Evolutionary conservation across 2,888 invertebrate species (phyloP), one percentile per base, ranked within the genome.

Genomic region (Pachymerium ferrugineum): DNA sequence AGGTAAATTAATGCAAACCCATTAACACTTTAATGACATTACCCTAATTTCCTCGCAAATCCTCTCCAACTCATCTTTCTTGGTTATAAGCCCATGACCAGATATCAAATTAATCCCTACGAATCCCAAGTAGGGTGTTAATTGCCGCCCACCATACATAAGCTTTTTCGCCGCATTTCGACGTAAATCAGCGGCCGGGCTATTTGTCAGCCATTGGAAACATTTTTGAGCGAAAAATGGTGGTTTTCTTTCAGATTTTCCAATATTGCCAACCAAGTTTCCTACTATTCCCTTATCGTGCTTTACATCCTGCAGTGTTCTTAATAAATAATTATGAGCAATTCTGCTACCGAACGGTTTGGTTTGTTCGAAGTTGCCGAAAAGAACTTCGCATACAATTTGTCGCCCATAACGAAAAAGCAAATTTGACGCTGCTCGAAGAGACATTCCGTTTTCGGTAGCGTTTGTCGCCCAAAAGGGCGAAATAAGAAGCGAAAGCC

Each of bases 31-130:
- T 83, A 47, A 47, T 14, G 47, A 16, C 47, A n/a, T 88, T 90
- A 79, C 79, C 76, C 90, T 84, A 76, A 92, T 91, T 85, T 91
- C 90, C 86, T 88, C 88, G 79, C 91, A 91, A 42, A 91, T 87
- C 54, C 89, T 89, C 83, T 91, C 91, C 31, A 90, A 81, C 83
- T 91, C 90, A 80, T 91, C 90, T 79, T 91, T 89, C 80, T 89
- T 89, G 0, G 90, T 90, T 29, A 92, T 80, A 75, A 90, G 87
- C 19, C 90, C 90, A 70, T 88, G 87, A 3, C 90, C 90, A 6
- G 90, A 88, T 10, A 90, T 90, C 78, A 91, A 82, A 74, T 89
- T 89, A 0, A 90, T 87, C 5, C 90, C 89, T 74, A 91, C 88
- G 19, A 91, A 81, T 5, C 90, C 90, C 80, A 91, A 89, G 78